These are phyloP conservation scores for Lindbergichthys nudifrons DNA, from an alignment of 2,797 vertebrate species.

Conservation along the genomic window DNA sequence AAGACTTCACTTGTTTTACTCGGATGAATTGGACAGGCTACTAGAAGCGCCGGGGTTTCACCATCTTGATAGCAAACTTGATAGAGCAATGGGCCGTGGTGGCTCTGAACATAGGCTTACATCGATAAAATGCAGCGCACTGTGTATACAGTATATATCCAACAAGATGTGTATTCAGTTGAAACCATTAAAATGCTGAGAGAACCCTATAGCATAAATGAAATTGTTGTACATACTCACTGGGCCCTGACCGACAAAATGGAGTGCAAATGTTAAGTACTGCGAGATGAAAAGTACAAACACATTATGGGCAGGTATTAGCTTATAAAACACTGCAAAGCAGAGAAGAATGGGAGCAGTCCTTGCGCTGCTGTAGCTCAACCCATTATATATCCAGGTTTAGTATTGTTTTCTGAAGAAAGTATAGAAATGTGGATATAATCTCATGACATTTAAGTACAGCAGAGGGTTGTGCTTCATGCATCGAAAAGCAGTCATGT, in stretches of 20 bases:
- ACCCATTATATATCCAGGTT: constrained; percentile 37
- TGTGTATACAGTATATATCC: constrained; percentile 78
- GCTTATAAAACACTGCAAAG: constrained; percentile 79
- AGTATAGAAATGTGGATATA: constrained; percentile 19
- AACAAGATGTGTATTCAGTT: constrained; percentile 81
- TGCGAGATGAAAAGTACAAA: constrained; percentile 85
- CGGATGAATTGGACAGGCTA: constrained; percentile 80
- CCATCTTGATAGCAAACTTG: constrained; percentile 76
- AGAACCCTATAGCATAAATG: constrained; percentile 85
- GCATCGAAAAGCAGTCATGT: not conserved
- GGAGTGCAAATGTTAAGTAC: constrained; percentile 90
- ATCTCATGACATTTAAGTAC: constrained; percentile 48
- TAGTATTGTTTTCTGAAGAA: constrained; percentile 45
- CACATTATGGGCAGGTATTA: constrained; percentile 84
- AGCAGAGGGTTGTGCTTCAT: constrained; percentile 21
- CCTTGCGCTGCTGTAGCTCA: constrained; percentile 36
- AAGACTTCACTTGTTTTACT: constrained; percentile 74
- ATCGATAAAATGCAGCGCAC: constrained; percentile 81
- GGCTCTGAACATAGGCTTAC: constrained; percentile 77
- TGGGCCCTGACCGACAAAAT: constrained; percentile 89
- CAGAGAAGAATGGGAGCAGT: constrained; percentile 66
- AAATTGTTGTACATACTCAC: constrained; percentile 87
- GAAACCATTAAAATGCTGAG: constrained; percentile 84
- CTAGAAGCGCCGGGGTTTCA: constrained; percentile 69
- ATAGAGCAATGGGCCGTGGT: constrained; percentile 80